Percentiles rank a stretch among this genome's conserved stretches.
These are phyloP conservation scores for Ophion ventricosus DNA, from an alignment of 2,888 invertebrate genomes.

Conservation along the genomic window DNA sequence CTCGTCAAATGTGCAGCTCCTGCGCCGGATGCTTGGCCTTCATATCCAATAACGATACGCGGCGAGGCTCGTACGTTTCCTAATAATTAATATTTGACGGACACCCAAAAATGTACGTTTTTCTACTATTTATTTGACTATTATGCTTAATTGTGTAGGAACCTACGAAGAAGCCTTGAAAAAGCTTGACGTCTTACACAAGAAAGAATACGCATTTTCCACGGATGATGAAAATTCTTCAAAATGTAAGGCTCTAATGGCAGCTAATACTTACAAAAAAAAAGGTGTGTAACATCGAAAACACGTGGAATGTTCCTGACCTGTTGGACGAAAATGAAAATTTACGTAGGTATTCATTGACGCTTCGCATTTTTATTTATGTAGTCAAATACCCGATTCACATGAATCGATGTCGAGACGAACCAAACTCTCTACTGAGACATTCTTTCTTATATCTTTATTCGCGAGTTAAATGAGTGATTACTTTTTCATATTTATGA, in stretches of 20 bases:
- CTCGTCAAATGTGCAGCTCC: conserved; percentile 34
- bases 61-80: conserved; percentile 51
- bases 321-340: background rate
- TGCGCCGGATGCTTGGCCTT: conserved; percentile 41
- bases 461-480: background rate
- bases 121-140: background rate
- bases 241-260: background rate
- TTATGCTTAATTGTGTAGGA: background rate
- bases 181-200: conserved; percentile 6
- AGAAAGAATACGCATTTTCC: conserved; percentile 10
- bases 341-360: conserved; percentile 8
- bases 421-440: no score
- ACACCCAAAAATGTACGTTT: background rate
- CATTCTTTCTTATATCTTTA: no score
- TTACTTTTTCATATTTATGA: background rate
- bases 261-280: background rate
- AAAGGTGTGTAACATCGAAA: background rate
- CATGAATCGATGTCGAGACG: no score
- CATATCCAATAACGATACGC: conserved; percentile 26
- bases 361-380: background rate
- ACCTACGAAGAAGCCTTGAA: conserved; percentile 7
- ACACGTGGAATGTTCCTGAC: conserved; percentile 20
- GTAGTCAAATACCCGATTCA: background rate
- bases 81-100: background rate
- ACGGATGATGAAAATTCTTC: conserved; percentile 9